Evolutionary conservation across 1,140 invertebrate species (phyloP), one percentile per base, ranked within the genome.

Genomic region (Akabosia matsudoensis): DNA sequence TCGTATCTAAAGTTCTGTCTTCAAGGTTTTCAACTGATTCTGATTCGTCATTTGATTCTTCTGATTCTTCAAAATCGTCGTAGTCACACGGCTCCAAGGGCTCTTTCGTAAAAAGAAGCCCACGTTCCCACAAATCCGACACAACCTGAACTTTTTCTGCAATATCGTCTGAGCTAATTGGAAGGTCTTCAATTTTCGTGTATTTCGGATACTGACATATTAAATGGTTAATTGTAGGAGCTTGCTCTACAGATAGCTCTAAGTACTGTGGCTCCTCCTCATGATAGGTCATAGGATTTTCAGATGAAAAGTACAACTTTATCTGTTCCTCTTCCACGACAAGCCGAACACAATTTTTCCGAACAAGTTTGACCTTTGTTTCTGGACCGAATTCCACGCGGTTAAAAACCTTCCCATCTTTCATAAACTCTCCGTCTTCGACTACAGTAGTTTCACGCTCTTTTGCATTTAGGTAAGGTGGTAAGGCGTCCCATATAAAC

Each of bases 401-500:
- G 71, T 78, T 79, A 22, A 71, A 74, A 22, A 82, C 78, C 33
- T 26, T n/a, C 30, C 80, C 80, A 37, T 72, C 45, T n/a, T 73
- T 26, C 45, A 81, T 76, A 70, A 77, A 80, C 52, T 81, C 77
- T 10, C 76, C 81, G 52, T 79, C 79, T 73, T 73, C 70, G 16
- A 73, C 54, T 7, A 76, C 72, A 52, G 24, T 75, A 10, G 30
- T 52, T 10, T 64, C 56, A 22, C 78, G 76, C 26, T 82, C 80
- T 34, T 71, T 61, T 51, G n/a, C 4, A 52, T 85, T 87, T 0
- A 97, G 83, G 45, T 90, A 86, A 0, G 96, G 96, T 0, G 96
- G 96, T 67, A 98, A 83, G n/a, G 91, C 92, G 84, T 94, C 92
- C 81, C 94, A 91, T 78, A 97, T 91, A 78, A 91, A 93, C 76